These are phyloP conservation scores for Xiphorhynchus erythropygius DNA, from an alignment of 2,797 vertebrate genomes.

Conservation along the genomic window DNA sequence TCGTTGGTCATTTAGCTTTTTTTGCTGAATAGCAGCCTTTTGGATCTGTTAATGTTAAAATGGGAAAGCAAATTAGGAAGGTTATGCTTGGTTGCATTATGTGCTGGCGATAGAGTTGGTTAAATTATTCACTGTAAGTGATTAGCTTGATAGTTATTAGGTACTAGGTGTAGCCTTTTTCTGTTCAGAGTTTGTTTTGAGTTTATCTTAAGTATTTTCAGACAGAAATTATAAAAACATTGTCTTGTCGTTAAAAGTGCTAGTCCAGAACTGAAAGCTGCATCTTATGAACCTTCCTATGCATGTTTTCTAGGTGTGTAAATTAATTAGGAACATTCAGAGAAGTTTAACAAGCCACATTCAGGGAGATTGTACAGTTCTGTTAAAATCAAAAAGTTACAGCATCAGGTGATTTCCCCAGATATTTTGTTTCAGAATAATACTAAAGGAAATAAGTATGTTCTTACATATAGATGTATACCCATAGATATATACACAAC, in stretches of 20 bases:
- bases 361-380: not conserved
- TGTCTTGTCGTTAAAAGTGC: not conserved
- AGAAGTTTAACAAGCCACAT: not conserved
- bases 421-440: not conserved
- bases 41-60: constrained; percentile 37
- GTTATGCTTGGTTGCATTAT: not conserved
- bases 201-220: not conserved
- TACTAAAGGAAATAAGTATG: not conserved
- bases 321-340: not conserved
- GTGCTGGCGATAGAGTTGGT: not conserved
- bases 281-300: not conserved
- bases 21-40: constrained; percentile 3
- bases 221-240: not conserved
- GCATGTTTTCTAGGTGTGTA: not conserved
- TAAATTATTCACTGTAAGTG: constrained; percentile 16
- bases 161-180: not conserved
- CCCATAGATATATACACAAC: not conserved
- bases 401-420: not conserved
- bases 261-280: not conserved
- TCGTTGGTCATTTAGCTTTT: not conserved
- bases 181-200: not conserved
- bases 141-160: not conserved
- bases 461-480: not conserved
- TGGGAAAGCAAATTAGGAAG: not conserved
- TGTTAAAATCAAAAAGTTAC: not conserved